Conservation (phyloP, 2,797 vertebrate genomes). For the Rhabdomys pumilio region DNA sequence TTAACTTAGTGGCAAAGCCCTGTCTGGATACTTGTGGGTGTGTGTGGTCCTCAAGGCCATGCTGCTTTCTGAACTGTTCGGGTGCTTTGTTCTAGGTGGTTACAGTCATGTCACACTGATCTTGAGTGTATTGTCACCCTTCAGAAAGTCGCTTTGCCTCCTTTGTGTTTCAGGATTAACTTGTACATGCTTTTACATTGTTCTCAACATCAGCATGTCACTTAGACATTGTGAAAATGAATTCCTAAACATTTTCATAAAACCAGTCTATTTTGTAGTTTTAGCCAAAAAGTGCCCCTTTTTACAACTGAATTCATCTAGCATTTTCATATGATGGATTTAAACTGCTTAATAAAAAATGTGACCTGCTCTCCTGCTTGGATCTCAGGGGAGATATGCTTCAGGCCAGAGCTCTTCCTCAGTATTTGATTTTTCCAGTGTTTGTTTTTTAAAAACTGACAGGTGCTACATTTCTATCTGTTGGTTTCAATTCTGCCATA, state of each 20-base stretch:
- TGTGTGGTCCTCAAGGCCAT: slow-evolving; percentile 92
- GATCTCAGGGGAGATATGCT: slow-evolving; percentile 89
- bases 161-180: slow-evolving; percentile 97
- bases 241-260: slow-evolving; percentile 94
- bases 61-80: slow-evolving; percentile 94
- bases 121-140: slow-evolving; percentile 94
- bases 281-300: slow-evolving; percentile 92
- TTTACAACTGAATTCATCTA: slow-evolving; percentile 92
- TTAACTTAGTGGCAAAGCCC: slow-evolving; percentile 92
- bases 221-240: slow-evolving; percentile 93
- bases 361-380: slow-evolving; percentile 86
- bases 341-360: slow-evolving; percentile 90
- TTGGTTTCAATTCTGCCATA: slow-evolving; percentile 93
- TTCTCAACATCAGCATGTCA: slow-evolving; percentile 92
- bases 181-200: slow-evolving; percentile 93
- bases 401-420: slow-evolving; percentile 90
- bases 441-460: slow-evolving; percentile 88
- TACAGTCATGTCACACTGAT: slow-evolving; percentile 91
- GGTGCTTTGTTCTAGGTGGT: slow-evolving; percentile 93
- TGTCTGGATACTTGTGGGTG: slow-evolving; percentile 89
- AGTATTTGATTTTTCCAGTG: slow-evolving; percentile 90
- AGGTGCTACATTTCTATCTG: slow-evolving; percentile 92
- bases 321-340: slow-evolving; percentile 91
- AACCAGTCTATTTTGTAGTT: slow-evolving; percentile 93
- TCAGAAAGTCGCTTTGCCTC: slow-evolving; percentile 95